Conservation (phyloP, 2,113 vertebrate genomes). For the Bubalus kerabau region DNA sequence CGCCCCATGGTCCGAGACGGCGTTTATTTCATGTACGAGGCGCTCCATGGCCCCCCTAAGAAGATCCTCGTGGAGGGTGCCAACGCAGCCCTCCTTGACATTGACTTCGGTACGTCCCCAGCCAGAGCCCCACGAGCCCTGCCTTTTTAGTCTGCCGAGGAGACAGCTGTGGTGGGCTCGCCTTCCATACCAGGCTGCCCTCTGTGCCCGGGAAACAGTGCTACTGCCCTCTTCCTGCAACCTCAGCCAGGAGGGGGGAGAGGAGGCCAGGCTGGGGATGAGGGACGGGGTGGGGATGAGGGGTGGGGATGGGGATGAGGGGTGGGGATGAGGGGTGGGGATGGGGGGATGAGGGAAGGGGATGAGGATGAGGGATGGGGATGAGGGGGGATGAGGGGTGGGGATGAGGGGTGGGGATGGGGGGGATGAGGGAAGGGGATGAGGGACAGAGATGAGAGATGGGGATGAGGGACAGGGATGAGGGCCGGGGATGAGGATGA, state of each 20-base stretch:
- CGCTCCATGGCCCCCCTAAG: constrained; percentile 92
- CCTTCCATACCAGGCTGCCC: not conserved
- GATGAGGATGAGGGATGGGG: too few species aligned
- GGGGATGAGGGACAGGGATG: too few species aligned
- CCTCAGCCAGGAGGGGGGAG: accelerated
- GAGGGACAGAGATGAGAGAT: too few species aligned
- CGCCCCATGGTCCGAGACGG: constrained; percentile 96
- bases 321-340: too few species aligned
- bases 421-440: too few species aligned
- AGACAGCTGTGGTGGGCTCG: not conserved
- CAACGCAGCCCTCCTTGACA: constrained; percentile 96
- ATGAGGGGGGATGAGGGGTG: too few species aligned
- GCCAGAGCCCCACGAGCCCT: accelerated
- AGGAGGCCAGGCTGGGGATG: not conserved
- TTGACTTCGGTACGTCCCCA: constrained; percentile 90
- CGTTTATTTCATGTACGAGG: constrained; percentile 97
- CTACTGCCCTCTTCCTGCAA: accelerated
- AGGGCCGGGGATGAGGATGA: too few species aligned
- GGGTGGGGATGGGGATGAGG: too few species aligned
- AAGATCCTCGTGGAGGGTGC: constrained; percentile 98
- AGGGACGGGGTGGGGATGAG: not conserved
- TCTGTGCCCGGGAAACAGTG: accelerated
- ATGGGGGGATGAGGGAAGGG: not conserved
- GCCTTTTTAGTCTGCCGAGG: accelerated
- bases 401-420: too few species aligned